Evolutionary conservation across 2,888 invertebrate genomes (phyloP).

Genomic region (Choreutis nemorana): DNA sequence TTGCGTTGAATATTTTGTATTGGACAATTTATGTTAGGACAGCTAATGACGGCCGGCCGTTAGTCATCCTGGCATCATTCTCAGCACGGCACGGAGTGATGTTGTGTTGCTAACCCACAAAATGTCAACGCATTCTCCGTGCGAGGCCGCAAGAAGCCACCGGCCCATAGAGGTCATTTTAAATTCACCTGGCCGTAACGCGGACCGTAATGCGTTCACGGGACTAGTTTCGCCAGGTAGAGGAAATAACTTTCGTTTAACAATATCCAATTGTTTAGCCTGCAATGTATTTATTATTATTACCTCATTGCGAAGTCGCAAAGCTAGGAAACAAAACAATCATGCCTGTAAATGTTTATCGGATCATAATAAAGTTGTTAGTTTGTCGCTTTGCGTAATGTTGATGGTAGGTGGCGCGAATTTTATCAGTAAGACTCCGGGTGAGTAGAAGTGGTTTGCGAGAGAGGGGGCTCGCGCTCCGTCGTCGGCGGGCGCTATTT

Average conservation of each 20-base stretch:
- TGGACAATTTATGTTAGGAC: slow-evolving; percentile 38
- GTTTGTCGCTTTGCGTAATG: slow-evolving; percentile 60
- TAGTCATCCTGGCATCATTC: slow-evolving; percentile 61
- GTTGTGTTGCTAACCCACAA: slow-evolving; percentile 58
- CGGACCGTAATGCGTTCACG: slow-evolving; percentile 60
- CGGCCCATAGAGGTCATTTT: slow-evolving; percentile 66
- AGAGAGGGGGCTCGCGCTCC: slow-evolving; percentile 30
- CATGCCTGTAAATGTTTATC: no score
- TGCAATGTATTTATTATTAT: slow-evolving; percentile 36
- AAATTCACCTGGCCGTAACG: slow-evolving; percentile 62
- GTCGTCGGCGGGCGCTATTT: slow-evolving; percentile 57
- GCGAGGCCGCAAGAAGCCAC: slow-evolving; percentile 62
- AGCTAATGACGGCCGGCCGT: slow-evolving; percentile 45
- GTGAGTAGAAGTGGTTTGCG: slow-evolving; percentile 54
- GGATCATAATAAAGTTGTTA: no score
- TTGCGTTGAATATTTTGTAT: slow-evolving; percentile 44
- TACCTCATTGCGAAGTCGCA: slow-evolving; percentile 31
- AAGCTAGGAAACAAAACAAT: slow-evolving; percentile 37
- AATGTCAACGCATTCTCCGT: slow-evolving; percentile 59
- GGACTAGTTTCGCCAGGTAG: slow-evolving; percentile 64
- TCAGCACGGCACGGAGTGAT: slow-evolving; percentile 37
- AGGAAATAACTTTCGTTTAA: slow-evolving; percentile 64
- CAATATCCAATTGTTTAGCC: slow-evolving; percentile 30
- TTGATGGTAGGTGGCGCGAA: slow-evolving; percentile 65
- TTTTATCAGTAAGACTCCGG: slow-evolving; percentile 64